Conservation (phyloP, 2,797 vertebrate species). For the Oophaga sylvatica region DNA sequence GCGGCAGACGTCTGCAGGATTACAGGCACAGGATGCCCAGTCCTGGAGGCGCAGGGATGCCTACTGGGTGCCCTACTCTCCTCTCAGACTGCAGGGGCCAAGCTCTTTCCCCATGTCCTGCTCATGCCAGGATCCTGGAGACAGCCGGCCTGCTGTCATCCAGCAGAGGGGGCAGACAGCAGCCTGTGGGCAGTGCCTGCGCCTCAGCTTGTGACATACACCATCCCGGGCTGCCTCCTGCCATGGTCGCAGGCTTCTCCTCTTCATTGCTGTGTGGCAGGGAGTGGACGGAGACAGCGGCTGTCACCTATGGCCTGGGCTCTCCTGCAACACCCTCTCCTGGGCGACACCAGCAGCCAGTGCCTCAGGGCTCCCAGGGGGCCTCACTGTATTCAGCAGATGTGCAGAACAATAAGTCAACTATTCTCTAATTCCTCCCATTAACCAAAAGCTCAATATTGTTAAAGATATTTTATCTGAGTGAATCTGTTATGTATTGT, state of each 20-base stretch:
- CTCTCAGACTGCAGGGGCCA: constrained; percentile 49
- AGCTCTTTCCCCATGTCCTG: constrained; percentile 38
- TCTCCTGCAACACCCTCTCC: constrained; percentile 69
- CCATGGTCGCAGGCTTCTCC: constrained; percentile 63
- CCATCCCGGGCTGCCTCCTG: constrained; percentile 63
- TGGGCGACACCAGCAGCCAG: constrained; percentile 46
- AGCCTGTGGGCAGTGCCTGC: constrained; percentile 22
- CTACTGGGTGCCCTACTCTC: constrained; percentile 32
- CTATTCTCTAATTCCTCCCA: no score
- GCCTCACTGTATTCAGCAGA: no score
- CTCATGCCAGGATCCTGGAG: constrained; percentile 38
- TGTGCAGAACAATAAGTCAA: no score
- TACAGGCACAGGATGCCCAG: constrained; percentile 51
- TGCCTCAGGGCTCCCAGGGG: constrained; percentile 39
- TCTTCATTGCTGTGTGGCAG: constrained; percentile 63
- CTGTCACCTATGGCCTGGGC: constrained; percentile 65
- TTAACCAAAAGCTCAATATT: no score
- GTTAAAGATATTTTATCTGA: no score
- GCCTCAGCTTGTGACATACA: neutral
- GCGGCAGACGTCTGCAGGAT: no score
- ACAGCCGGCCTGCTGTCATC: constrained; percentile 18
- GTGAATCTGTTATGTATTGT: no score
- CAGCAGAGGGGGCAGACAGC: neutral
- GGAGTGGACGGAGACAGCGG: constrained; percentile 64
- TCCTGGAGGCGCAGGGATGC: constrained; percentile 28